phyloP scores from a whole-genome alignment of 2,797 vertebrate species.

The Sebastes miniatus region DNA sequence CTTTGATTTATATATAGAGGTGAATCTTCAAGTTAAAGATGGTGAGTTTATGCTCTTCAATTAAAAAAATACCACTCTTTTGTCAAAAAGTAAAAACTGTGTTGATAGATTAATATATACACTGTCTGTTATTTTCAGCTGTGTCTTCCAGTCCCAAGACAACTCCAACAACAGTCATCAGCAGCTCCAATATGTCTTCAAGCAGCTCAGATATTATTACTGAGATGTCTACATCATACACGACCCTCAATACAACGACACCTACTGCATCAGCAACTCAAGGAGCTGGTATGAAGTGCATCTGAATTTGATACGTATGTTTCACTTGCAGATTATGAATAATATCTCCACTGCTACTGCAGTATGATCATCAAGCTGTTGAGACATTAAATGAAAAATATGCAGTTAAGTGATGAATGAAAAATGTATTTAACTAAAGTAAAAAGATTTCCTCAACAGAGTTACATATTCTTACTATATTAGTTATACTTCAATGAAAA shows the following conservation, averaged over 20 bases:
- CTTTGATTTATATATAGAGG: accelerated
- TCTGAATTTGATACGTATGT: background rate
- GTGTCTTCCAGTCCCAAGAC: too few species aligned
- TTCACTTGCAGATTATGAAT: background rate
- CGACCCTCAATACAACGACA: background rate
- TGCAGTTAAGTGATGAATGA: background rate
- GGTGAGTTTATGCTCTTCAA: conserved; percentile 19
- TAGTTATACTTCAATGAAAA: too few species aligned
- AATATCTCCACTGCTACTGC: background rate
- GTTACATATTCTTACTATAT: too few species aligned
- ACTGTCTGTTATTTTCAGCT: background rate
- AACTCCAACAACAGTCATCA: too few species aligned
- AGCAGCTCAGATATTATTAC: background rate
- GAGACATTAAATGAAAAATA: background rate
- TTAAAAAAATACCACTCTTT: background rate
- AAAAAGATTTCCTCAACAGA: too few species aligned
- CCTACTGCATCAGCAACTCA: background rate
- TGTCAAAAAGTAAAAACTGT: background rate
- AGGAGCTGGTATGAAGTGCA: background rate
- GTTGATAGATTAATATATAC: background rate
- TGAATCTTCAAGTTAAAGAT: conserved; percentile 3
- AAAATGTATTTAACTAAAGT: accelerated
- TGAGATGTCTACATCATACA: background rate
- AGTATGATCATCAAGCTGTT: background rate
- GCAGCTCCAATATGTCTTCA: background rate